These are phyloP conservation scores for Xiphophorus maculatus DNA, from an alignment of 2,113 vertebrate genomes.

Conservation along the genomic window DNA sequence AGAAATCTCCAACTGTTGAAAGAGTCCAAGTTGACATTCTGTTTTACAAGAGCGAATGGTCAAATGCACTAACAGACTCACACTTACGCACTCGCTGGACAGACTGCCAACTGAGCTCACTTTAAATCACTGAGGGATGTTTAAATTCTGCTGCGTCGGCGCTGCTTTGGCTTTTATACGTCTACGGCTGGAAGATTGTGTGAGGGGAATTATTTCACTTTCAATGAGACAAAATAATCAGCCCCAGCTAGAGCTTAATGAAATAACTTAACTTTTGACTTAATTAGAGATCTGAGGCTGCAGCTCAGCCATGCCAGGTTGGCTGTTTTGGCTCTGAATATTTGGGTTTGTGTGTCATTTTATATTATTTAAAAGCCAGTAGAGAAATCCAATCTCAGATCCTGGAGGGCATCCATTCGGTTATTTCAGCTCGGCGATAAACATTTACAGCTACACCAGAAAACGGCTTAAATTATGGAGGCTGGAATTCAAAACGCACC, in stretches of 20 bases:
- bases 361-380: background rate
- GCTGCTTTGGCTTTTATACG: constrained; percentile 11
- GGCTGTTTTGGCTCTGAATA: background rate
- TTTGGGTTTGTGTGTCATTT: background rate
- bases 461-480: background rate
- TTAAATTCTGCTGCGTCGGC: constrained; percentile 21
- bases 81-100: constrained; percentile 8
- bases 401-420: background rate
- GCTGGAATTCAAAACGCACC: background rate
- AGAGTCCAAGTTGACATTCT: constrained; percentile 31
- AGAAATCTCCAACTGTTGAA: constrained; percentile 15
- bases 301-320: too few species aligned
- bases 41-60: constrained; percentile 45
- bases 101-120: constrained; percentile 27
- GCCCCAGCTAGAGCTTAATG: background rate
- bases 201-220: constrained; percentile 5
- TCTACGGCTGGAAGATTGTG: background rate
- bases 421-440: background rate
- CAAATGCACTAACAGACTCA: background rate
- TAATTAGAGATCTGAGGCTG: background rate
- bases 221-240: background rate
- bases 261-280: background rate
- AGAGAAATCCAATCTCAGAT: background rate
- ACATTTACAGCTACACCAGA: background rate
- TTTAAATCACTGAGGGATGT: constrained; percentile 9